Percentiles rank a stretch among this genome's conserved stretches.
Evolutionary conservation across 2,888 invertebrate genomes (phyloP).

Genomic region (Ophonus ardosiacus): DNA sequence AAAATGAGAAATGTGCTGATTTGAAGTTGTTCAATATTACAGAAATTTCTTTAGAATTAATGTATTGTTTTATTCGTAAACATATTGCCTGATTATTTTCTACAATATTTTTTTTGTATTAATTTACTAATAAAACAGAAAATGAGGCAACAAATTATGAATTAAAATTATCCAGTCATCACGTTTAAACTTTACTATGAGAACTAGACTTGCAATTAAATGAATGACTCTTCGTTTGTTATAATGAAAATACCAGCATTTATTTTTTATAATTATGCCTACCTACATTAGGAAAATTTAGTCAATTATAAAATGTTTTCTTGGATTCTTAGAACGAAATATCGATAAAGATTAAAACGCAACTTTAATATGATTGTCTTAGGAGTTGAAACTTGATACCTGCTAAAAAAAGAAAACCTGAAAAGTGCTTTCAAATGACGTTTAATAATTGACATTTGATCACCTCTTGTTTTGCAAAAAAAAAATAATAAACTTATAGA

Average conservation of each 20-base stretch:
- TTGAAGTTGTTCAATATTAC: too few species aligned
- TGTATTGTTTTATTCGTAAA: too few species aligned
- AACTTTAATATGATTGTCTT: constrained; percentile 15
- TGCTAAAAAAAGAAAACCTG: constrained; percentile 56
- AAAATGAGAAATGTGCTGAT: too few species aligned
- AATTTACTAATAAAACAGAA: background rate
- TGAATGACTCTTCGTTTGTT: background rate
- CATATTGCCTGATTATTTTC: too few species aligned
- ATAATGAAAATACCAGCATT: background rate
- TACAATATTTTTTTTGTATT: background rate
- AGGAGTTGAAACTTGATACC: constrained; percentile 20
- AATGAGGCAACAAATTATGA: background rate
- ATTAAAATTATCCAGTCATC: background rate
- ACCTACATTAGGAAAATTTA: background rate
- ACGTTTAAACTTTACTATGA: background rate
- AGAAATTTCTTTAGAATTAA: too few species aligned
- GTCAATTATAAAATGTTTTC: background rate
- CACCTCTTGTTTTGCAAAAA: background rate
- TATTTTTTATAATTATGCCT: background rate
- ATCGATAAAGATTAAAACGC: background rate
- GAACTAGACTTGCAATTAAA: background rate
- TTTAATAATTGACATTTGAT: background rate
- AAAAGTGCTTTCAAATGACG: constrained; percentile 4
- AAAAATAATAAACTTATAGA: background rate
- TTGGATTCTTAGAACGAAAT: background rate